Evolutionary conservation across 1,140 invertebrate genomes (phyloP), one percentile per base, ranked within the genome.

Genomic region (Zaprionus capensis): DNA sequence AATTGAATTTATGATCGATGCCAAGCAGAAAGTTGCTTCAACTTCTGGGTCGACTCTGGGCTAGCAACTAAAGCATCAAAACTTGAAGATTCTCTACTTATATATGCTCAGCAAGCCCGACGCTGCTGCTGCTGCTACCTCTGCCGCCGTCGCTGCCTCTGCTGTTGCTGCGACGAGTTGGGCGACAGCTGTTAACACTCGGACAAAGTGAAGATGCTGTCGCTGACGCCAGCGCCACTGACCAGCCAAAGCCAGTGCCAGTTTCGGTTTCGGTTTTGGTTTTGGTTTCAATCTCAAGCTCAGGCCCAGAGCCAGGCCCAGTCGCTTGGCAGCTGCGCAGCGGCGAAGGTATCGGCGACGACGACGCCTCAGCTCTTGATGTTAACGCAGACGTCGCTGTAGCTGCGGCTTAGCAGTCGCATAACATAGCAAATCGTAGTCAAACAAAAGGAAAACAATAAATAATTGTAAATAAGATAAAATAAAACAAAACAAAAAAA

Each of bases 11-110:
- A 87, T 84, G 91, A 91, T 87, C 91, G 91, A 92, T 92, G 81
- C 84, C 69, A 78, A 91, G 83, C 83, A 84, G 80, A 78, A 61
- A 62, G 82, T 92, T 92, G 91, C 87, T 80, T 92, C 76, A 86
- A 92, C 91, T 92, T 91, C 85, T 92, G 88, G 82, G 85, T 92
- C 82, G 91, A 92, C 80, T 85, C 88, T 92, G 91, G 91, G 91
- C 86, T 92, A 92, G 91, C 91, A 92, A 92, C 91, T 92, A 92
- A 92, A 92, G 88, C 78, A 91, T 85, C 88, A 87, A 92, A 92
- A 91, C 91, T 80, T 91, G 81, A 81, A 91, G 91, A 92, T 92
- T 92, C 92, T 92, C 91, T 92, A 76, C 73, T 76, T 76, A 92
- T 92, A 92, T 92, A 92, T 91, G 90, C 91, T 92, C 79, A 79